These are phyloP conservation scores for Amniataba percoides DNA, from an alignment of 2,797 vertebrate species.

Conservation along the genomic window DNA sequence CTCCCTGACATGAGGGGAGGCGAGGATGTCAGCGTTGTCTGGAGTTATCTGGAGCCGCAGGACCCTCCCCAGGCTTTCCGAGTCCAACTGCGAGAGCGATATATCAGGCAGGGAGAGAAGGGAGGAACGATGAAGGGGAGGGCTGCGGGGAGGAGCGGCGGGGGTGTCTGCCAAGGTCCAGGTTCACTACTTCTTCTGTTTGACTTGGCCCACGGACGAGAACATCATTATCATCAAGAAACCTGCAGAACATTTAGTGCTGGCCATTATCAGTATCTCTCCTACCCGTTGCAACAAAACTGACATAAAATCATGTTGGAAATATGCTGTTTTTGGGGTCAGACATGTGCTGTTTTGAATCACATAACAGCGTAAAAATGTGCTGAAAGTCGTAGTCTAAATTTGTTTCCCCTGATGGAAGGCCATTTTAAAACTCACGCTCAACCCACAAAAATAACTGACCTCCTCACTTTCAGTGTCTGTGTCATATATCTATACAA, in stretches of 20 bases:
- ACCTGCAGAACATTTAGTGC: slow-evolving; percentile 32
- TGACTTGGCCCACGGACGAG: slow-evolving; percentile 73
- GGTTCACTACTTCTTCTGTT: slow-evolving; percentile 75
- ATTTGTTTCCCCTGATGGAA: slow-evolving; percentile 13
- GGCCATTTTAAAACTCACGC: slow-evolving; percentile 2
- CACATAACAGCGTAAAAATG: slow-evolving; percentile 26
- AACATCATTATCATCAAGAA: slow-evolving; percentile 53
- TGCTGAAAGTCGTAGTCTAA: background rate
- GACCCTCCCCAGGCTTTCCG: slow-evolving; percentile 59
- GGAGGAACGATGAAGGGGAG: slow-evolving; percentile 59
- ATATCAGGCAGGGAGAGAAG: slow-evolving; percentile 62
- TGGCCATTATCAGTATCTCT: slow-evolving; percentile 46
- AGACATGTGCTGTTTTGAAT: slow-evolving; percentile 40
- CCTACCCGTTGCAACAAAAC: slow-evolving; percentile 36
- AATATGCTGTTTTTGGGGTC: slow-evolving; percentile 57
- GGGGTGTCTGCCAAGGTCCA: slow-evolving; percentile 69
- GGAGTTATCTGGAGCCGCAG: slow-evolving; percentile 77
- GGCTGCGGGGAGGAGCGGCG: slow-evolving; percentile 49
- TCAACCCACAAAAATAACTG: slow-evolving; percentile 7
- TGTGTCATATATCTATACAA: background rate
- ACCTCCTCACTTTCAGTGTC: background rate
- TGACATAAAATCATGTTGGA: slow-evolving; percentile 59
- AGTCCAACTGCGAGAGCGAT: slow-evolving; percentile 61
- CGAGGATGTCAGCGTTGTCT: slow-evolving; percentile 68
- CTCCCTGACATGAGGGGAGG: slow-evolving; percentile 74